Evolutionary conservation across 2,888 invertebrate species (phyloP), one percentile per base, ranked within the genome.

Genomic region (Apamea sordens): DNA sequence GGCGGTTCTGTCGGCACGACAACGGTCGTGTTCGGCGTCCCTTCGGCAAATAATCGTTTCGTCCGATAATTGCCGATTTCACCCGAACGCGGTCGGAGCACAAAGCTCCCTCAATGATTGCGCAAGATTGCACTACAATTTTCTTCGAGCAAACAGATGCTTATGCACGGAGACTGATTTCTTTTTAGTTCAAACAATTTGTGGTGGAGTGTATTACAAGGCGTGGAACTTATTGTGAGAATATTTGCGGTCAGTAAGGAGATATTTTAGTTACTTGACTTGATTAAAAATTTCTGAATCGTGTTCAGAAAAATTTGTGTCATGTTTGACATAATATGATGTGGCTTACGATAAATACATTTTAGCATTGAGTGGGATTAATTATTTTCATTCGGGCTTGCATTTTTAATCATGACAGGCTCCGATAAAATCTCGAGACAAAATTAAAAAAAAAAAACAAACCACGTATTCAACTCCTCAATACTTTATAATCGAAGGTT

Each of bases 101-200:
- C 90, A 89, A 82, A 87, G 86, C 88, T 89, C 83, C 87, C 86
- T 88, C 86, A 87, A 89, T 93, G 94, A 94, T 95, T 94, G 93
- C 92, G 89, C 89, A 92, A 94, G 92, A 95, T 95, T 95, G 93
- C 93, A 90, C 90, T 90, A 89, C 92, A 94, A 96, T 95, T 95
- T 94, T 90, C 89, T 89, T 86, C 88, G 81, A 90, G 87, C 92
- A 90, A 92, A 92, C 91, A 91, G 89, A 90, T 89, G 87, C 80
- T 85, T 84, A 87, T 89, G 75, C 83, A 72, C 82, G 81, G 81
- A 77, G 73, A 80, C 83, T 80, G 73, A 67, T 83, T 85, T 82
- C 77, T 87, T 87, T 90, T 89, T 82, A 81, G 87, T 90, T 89
- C 85, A 85, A 91, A 92, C 90, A 91, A 88, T 87, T 92, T 91